Evolutionary conservation across 1,140 invertebrate genomes (phyloP), one percentile per base, ranked within the genome.

Genomic region (Ceratitis capitata): DNA sequence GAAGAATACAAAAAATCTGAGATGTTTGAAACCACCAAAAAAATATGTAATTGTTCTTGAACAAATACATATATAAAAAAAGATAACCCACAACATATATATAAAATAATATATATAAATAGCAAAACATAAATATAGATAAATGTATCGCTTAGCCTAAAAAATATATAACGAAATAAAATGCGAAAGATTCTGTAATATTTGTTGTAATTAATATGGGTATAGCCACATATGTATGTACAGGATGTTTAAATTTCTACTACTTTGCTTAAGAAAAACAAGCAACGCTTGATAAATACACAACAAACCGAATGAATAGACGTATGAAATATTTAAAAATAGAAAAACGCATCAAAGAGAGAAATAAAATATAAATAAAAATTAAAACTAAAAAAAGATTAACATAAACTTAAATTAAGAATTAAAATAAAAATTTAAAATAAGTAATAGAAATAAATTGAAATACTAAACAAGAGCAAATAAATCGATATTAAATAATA

Each of bases 1-100:
- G 26, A 23, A 69, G 29, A 39, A 69, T 35, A 19, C n/a, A 6
- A 39, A n/a, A 45, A 78, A 64, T 39, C 16, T 78, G 69, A 42
- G 26, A 16, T 45, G 16, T 45, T 78, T 78, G 39, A 78, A 74
- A 78, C 69, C 69, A 78, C 69, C 69, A 78, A 78, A 26, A 78
- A 78, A 74, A 74, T 23, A 74, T n/a, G 9, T 42, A 42, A 69
- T 19, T 39, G 39, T 35, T 56, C n/a, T n/a, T n/a, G 10, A 23
- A 7, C 19, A 56, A 42, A 23, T 42, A 69, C 14, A n/a, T 35
- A 2, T 16, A 78, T 45, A 78, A 45, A 16, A 16, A 5, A 42
- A 45, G 0, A 26, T 26, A 78, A 78, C n/a, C n/a, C n/a, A n/a
- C n/a, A n/a, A n/a, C n/a, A 19, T 23, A 47, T 47, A 35, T 35